phyloP scores from a whole-genome alignment of 2,888 invertebrate species.

The Philopedon plagiatum region DNA sequence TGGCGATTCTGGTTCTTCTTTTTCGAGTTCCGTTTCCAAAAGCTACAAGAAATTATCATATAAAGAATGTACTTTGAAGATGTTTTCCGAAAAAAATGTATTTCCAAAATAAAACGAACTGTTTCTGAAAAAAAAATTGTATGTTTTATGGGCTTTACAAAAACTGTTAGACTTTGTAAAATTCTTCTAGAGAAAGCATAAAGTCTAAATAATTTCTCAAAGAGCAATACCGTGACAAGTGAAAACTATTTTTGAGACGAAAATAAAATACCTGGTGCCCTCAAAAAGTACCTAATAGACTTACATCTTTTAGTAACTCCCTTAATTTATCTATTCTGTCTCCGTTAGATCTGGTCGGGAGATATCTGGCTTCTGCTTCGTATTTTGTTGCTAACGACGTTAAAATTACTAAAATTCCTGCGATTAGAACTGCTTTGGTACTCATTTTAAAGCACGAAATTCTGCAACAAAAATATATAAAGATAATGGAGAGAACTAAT shows the following conservation, averaged over 20 bases:
- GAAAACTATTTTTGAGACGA: too few species aligned
- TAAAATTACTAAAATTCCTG: constrained; percentile 14
- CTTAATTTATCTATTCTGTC: constrained; percentile 72
- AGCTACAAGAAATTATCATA: constrained; percentile 56
- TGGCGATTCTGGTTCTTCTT: constrained; percentile 64
- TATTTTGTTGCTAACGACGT: constrained; percentile 4
- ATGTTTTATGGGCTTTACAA: too few species aligned
- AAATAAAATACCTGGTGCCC: too few species aligned
- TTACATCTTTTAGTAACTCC: constrained; percentile 73
- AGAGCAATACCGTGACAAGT: too few species aligned
- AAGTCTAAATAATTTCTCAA: too few species aligned
- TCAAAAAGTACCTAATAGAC: too few species aligned
- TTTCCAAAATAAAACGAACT: not conserved
- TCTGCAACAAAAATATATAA: not conserved
- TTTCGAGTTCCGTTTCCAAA: constrained; percentile 64
- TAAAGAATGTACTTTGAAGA: not conserved
- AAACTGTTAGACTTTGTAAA: too few species aligned
- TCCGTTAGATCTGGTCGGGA: constrained; percentile 71
- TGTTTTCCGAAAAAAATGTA: not conserved
- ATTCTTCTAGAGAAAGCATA: too few species aligned
- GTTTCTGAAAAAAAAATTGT: too few species aligned
- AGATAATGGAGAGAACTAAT: not conserved
- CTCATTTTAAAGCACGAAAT: constrained; percentile 4
- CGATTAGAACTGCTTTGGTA: constrained; percentile 17
- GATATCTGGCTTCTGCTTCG: constrained; percentile 66